Evolutionary conservation across 2,113 vertebrate genomes (phyloP).

Genomic region (Campylomormyrus tamandua): DNA sequence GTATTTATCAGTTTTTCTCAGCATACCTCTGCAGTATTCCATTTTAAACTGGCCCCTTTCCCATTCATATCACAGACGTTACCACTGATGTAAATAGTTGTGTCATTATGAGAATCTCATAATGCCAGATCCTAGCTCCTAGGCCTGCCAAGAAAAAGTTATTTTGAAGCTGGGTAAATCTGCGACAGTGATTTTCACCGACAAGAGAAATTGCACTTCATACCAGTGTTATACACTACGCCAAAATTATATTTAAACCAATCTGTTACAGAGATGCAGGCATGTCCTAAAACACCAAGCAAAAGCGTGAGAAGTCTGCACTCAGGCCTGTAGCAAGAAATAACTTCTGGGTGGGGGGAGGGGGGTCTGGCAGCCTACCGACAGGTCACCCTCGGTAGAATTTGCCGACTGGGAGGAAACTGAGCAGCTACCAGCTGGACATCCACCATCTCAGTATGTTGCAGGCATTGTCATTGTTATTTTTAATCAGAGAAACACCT

Average conservation of each 20-base stretch:
- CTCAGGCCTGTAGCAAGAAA: neutral
- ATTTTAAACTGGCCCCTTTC: neutral
- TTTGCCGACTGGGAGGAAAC: neutral
- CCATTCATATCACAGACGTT: neutral
- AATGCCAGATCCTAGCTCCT: neutral
- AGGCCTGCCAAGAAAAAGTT: neutral
- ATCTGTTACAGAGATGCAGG: neutral
- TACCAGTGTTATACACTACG: neutral
- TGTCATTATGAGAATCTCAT: neutral
- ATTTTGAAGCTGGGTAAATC: slow-evolving; percentile 5
- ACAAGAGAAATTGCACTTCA: neutral
- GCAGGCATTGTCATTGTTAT: neutral
- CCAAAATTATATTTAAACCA: neutral
- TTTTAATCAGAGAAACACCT: neutral
- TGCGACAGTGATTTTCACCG: neutral
- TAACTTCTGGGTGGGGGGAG: neutral
- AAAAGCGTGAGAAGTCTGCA: neutral
- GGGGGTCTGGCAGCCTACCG: neutral
- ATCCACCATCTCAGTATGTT: neutral
- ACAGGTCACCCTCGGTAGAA: neutral
- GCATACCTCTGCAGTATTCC: neutral
- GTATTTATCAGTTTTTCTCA: neutral
- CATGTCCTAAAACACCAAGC: neutral
- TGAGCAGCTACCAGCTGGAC: neutral
- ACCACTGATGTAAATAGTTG: neutral